Evolutionary conservation across 2,888 invertebrate species (phyloP).

Genomic region (Drosophila algonquin): DNA sequence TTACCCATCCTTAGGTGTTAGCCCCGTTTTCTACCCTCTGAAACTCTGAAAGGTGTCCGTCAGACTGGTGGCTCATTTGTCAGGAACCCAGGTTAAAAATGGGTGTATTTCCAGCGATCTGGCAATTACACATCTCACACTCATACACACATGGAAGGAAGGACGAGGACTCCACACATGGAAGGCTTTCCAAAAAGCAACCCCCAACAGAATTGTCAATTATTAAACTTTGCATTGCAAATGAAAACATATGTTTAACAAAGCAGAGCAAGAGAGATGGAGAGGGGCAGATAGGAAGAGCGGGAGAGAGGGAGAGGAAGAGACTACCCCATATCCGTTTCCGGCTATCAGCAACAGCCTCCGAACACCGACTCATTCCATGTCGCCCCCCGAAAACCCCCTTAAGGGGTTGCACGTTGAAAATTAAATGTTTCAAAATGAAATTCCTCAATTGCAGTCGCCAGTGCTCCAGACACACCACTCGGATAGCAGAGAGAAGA

Average conservation of each 20-base stretch:
- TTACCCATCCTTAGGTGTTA: conserved; percentile 4
- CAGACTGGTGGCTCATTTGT: conserved; percentile 62
- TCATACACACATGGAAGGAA: not conserved
- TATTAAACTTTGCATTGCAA: conserved; percentile 79
- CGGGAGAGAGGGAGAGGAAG: conserved; percentile 8
- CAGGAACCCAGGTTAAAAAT: conserved; percentile 58
- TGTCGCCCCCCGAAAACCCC: conserved; percentile 7
- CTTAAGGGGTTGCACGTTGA: conserved; percentile 63
- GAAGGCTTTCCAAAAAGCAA: conserved; percentile 27
- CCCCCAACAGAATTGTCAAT: conserved; percentile 69
- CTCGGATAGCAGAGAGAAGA: conserved; percentile 4
- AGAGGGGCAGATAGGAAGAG: not conserved
- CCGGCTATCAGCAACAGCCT: conserved; percentile 63
- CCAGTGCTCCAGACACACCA: conserved; percentile 51
- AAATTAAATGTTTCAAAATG: conserved; percentile 80
- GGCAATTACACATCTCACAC: conserved; percentile 70
- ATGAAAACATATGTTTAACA: conserved; percentile 79
- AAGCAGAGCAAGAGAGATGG: conserved; percentile 38
- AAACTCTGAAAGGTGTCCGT: conserved; percentile 37
- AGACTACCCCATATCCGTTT: conserved; percentile 71
- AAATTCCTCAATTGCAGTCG: conserved; percentile 80
- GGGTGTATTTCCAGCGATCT: conserved; percentile 55
- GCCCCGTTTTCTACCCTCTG: conserved; percentile 3
- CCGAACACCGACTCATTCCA: conserved; percentile 4
- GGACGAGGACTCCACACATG: not conserved